Evolutionary conservation across 2,113 vertebrate species (phyloP).

Genomic region (Columba janthina): DNA sequence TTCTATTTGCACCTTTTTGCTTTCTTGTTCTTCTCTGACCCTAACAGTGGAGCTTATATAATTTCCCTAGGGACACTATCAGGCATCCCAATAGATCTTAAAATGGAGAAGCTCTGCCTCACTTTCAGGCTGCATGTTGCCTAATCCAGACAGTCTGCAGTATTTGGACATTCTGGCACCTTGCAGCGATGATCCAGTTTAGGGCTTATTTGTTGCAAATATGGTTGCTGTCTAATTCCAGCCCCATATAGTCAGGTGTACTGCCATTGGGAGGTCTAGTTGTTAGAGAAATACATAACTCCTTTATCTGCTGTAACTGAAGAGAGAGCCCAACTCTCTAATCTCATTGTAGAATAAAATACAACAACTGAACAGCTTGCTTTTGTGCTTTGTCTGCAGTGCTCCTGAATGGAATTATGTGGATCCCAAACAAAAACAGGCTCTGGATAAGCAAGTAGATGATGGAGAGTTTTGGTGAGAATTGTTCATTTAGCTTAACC

Average conservation of each 20-base stretch:
- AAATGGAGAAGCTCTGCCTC: background rate
- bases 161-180: background rate
- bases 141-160: background rate
- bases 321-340: background rate
- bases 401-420: slow-evolving; percentile 82
- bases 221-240: background rate
- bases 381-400: slow-evolving; percentile 64
- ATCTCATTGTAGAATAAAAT: background rate
- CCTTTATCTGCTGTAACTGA: background rate
- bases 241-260: background rate
- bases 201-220: background rate
- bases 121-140: background rate
- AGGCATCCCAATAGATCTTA: background rate
- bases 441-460: slow-evolving; percentile 77
- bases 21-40: background rate
- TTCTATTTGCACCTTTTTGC: background rate
- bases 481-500: background rate
- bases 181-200: background rate
- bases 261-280: background rate
- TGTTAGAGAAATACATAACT: background rate
- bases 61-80: background rate
- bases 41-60: background rate
- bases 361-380: background rate
- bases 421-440: slow-evolving; percentile 68
- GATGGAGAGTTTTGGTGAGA: slow-evolving; percentile 91